Percentiles rank a stretch among this genome's conserved stretches.
Conservation (phyloP, 2,113 vertebrate species). For the Paradoxurus hermaphroditus region DNA sequence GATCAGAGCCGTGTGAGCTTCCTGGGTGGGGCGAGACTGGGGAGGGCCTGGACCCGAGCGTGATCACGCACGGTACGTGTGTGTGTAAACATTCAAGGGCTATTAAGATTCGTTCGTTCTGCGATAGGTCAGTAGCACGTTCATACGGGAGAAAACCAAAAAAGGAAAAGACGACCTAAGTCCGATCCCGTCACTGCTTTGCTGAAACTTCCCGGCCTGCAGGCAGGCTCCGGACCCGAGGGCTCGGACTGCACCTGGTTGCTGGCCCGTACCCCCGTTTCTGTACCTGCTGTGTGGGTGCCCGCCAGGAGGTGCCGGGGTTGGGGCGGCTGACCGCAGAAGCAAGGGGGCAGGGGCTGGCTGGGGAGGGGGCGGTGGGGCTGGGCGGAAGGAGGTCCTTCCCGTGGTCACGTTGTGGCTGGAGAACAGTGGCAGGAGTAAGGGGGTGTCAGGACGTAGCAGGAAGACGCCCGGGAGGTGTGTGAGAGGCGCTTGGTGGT, state of each 20-base stretch:
- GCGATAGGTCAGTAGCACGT: neutral
- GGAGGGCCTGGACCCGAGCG: neutral
- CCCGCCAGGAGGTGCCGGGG: neutral
- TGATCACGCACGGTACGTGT: too few species aligned
- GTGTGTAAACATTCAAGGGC: too few species aligned
- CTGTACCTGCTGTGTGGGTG: too few species aligned
- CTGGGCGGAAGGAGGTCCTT: neutral
- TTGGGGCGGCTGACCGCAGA: neutral
- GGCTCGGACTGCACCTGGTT: neutral
- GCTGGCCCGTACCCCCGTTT: too few species aligned
- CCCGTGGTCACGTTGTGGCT: neutral
- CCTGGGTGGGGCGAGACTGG: neutral
- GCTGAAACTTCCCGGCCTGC: neutral
- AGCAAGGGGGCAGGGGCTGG: neutral
- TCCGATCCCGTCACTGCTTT: neutral
- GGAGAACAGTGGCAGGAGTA: too few species aligned
- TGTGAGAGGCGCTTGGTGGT: neutral
- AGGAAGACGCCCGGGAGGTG: neutral
- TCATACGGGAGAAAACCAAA: neutral
- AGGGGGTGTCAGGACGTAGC: too few species aligned
- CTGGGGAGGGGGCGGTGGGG: neutral
- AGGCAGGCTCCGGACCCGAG: neutral
- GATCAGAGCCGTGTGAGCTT: neutral
- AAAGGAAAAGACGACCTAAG: neutral
- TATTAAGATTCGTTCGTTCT: too few species aligned